Evolutionary conservation across 2,888 invertebrate genomes (phyloP).

Genomic region (Automeris io): DNA sequence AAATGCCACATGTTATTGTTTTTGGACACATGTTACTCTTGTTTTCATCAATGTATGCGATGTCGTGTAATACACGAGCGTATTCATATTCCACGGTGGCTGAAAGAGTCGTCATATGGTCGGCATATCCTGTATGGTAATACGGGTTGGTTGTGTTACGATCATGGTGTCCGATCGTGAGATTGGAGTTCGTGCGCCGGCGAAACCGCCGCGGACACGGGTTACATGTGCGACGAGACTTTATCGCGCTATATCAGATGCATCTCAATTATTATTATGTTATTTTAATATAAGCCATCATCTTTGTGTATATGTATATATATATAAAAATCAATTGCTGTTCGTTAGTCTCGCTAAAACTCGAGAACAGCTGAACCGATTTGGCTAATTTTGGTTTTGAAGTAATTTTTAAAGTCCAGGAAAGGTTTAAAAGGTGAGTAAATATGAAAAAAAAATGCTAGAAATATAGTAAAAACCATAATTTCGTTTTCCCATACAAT

Average conservation of each 20-base stretch:
- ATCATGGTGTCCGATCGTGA: conserved; percentile 70
- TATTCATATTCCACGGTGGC: conserved; percentile 65
- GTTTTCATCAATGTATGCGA: conserved; percentile 53
- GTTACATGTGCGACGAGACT: conserved; percentile 43
- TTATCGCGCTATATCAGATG: conserved; percentile 28
- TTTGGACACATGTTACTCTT: conserved; percentile 40
- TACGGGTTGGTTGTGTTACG: conserved; percentile 59
- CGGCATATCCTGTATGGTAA: conserved; percentile 62
- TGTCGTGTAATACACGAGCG: conserved; percentile 55
- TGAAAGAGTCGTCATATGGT: conserved; percentile 67
- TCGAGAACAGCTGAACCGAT: too few relatives aligned
- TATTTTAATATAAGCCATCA: conserved; percentile 1
- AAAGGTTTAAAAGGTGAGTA: too few relatives aligned
- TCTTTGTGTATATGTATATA: background rate
- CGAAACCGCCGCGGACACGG: conserved; percentile 40
- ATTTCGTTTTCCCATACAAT: too few relatives aligned
- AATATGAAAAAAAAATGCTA: too few relatives aligned
- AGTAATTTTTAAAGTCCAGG: too few relatives aligned
- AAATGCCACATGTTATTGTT: conserved; percentile 37
- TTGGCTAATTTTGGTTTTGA: too few relatives aligned
- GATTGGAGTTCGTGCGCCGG: conserved; percentile 53
- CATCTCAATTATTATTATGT: conserved; percentile 13
- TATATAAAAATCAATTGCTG: too few relatives aligned
- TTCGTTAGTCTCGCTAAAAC: too few relatives aligned
- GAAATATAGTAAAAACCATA: too few relatives aligned